Conservation (phyloP, 2,888 invertebrate genomes). For the Oxyscelio sp. region DNA sequence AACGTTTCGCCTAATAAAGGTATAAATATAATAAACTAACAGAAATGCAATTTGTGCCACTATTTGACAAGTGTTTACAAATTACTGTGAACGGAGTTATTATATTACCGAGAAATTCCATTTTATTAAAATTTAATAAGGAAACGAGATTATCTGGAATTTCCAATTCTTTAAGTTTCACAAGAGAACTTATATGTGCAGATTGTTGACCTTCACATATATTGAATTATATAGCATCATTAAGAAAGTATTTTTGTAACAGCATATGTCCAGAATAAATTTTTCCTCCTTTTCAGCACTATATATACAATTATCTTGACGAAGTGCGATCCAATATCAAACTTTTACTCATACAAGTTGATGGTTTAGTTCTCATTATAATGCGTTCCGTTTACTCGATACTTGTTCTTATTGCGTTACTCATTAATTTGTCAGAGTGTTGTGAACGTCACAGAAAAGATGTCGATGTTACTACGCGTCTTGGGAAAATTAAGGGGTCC, state of each 20-base stretch:
- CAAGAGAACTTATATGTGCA: slow-evolving; percentile 1
- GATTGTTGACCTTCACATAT: not conserved
- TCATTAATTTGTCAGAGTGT: not conserved
- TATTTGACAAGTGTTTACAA: too few species aligned
- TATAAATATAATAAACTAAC: too few species aligned
- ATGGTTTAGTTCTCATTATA: not conserved
- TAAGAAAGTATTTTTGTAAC: slow-evolving; percentile 37
- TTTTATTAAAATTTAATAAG: not conserved
- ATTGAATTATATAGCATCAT: slow-evolving; percentile 14
- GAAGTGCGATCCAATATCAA: not conserved
- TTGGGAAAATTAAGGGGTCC: slow-evolving; percentile 80
- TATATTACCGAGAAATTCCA: too few species aligned
- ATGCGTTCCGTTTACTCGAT: not conserved
- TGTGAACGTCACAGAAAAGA: not conserved
- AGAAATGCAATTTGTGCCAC: too few species aligned
- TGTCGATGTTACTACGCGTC: slow-evolving; percentile 36
- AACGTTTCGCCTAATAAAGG: too few species aligned
- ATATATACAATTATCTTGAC: slow-evolving; percentile 38
- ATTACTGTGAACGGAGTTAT: too few species aligned
- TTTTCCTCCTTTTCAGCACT: slow-evolving; percentile 29
- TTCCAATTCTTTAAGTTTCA: slow-evolving; percentile 1
- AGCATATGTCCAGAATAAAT: slow-evolving; percentile 17
- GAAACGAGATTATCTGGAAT: slow-evolving; percentile 20
- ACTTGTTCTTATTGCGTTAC: not conserved
- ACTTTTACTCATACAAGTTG: not conserved